phyloP scores from a whole-genome alignment of 2,888 invertebrate genomes.

The Aphodius granarius region DNA sequence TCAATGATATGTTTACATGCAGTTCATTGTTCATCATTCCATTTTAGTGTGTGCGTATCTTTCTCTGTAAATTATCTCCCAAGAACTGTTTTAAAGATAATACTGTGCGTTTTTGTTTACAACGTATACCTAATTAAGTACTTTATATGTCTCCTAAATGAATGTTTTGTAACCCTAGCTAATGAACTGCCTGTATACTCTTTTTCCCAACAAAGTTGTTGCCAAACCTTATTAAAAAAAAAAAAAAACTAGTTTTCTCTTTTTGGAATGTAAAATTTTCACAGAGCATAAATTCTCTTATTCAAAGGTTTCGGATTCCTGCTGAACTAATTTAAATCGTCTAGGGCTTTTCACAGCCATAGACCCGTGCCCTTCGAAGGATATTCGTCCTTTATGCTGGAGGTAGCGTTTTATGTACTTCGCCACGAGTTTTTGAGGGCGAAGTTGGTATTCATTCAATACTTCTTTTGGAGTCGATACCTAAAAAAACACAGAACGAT shows the following conservation, averaged over 20 bases:
- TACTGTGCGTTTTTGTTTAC: no score
- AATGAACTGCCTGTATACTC: background rate
- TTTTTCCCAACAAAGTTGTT: background rate
- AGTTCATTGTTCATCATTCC: background rate
- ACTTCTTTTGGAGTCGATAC: constrained; percentile 86
- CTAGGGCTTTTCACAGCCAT: constrained; percentile 83
- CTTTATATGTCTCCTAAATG: background rate
- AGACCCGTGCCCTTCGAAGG: constrained; percentile 75
- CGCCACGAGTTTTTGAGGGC: constrained; percentile 83
- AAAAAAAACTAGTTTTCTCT: background rate
- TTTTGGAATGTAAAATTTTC: background rate
- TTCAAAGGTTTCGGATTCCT: constrained; percentile 88
- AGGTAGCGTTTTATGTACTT: constrained; percentile 82
- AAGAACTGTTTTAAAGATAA: background rate
- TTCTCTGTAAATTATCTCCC: no score
- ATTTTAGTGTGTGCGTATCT: background rate
- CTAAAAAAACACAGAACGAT: constrained; percentile 51
- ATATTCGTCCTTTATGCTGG: constrained; percentile 75
- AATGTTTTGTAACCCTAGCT: background rate
- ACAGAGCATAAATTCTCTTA: no score
- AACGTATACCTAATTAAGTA: no score
- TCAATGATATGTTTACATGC: background rate
- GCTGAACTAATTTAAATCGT: constrained; percentile 85
- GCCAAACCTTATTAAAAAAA: background rate
- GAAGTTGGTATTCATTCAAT: constrained; percentile 85